A percentile compares a stretch with the other conserved stretches of the same genome.
Conservation (phyloP, 2,797 vertebrate genomes). For the Mus caroli region DNA sequence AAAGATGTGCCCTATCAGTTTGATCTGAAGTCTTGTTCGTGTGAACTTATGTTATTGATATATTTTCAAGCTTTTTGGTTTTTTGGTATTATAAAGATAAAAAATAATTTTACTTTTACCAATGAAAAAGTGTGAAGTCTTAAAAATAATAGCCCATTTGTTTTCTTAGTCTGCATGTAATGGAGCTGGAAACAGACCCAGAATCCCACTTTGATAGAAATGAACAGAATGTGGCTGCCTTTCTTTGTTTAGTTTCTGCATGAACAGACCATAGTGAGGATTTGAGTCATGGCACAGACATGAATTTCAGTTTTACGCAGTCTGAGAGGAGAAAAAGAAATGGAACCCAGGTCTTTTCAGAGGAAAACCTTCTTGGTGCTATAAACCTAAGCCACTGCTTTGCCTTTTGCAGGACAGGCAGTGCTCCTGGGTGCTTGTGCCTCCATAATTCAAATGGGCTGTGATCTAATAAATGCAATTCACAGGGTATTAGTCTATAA, state of each 20-base stretch:
- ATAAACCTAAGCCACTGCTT: constrained; percentile 30
- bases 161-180: neutral
- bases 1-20: constrained; percentile 63
- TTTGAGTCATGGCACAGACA: neutral
- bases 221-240: neutral
- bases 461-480: constrained; percentile 73
- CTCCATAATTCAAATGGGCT: constrained; percentile 54
- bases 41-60: constrained; percentile 25
- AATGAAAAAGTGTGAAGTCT: constrained; percentile 47
- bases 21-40: constrained; percentile 10
- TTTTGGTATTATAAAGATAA: neutral
- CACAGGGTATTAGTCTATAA: constrained; percentile 73
- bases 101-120: constrained; percentile 46
- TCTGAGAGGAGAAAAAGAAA: constrained; percentile 71
- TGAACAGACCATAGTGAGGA: neutral
- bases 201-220: constrained; percentile 4
- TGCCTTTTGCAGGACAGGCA: constrained; percentile 51
- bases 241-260: constrained; percentile 17
- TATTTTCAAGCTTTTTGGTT: neutral
- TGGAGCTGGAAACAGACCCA: constrained; percentile 8
- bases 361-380: constrained; percentile 67
- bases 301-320: constrained; percentile 57
- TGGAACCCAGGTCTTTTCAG: constrained; percentile 8
- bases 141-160: neutral
- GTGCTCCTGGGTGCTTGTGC: constrained; percentile 61